Percentiles rank a stretch among this genome's conserved stretches.
Conservation (phyloP, 2,888 invertebrate species). For the Eupithecia dodoneata region DNA sequence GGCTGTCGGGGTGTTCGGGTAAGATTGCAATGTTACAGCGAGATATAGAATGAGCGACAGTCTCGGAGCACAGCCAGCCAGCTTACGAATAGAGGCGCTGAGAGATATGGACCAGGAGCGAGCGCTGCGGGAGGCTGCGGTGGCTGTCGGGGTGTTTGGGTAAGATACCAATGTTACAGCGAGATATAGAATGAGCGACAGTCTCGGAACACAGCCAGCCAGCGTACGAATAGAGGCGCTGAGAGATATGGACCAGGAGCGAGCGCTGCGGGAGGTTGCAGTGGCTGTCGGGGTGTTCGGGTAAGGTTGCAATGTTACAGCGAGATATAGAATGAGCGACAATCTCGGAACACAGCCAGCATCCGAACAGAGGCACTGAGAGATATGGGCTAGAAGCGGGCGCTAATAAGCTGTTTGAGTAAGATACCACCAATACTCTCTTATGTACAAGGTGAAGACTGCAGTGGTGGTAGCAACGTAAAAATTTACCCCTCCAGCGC, state of each 20-base stretch:
- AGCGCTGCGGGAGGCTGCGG: slow-evolving; percentile 95
- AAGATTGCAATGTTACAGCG: too few relatives aligned
- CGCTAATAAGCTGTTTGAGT: too few relatives aligned
- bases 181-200: slow-evolving; percentile 97
- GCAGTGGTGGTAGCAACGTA: too few relatives aligned
- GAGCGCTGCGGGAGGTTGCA: slow-evolving; percentile 94
- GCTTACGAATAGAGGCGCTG: slow-evolving; percentile 94
- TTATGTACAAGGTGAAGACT: too few relatives aligned
- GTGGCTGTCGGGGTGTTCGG: slow-evolving; percentile 87
- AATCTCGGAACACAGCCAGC: slow-evolving; percentile 98
- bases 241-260: slow-evolving; percentile 96
- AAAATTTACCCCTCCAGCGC: too few relatives aligned
- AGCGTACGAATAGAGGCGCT: too few relatives aligned
- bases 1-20: slow-evolving; percentile 84
- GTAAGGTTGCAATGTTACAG: too few relatives aligned
- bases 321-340: slow-evolving; percentile 99
- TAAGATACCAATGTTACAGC: slow-evolving; percentile 70
- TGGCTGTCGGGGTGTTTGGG: slow-evolving; percentile 98
- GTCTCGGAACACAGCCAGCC: slow-evolving; percentile 98
- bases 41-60: slow-evolving; percentile 99
- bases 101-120: slow-evolving; percentile 97
- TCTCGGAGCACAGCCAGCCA: slow-evolving; percentile 99
- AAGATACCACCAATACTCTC: too few relatives aligned
- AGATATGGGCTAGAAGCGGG: slow-evolving; percentile 96
- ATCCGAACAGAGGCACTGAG: slow-evolving; percentile 94